phyloP scores from a whole-genome alignment of 2,888 invertebrate species.

The Orchesellides sinensis region DNA sequence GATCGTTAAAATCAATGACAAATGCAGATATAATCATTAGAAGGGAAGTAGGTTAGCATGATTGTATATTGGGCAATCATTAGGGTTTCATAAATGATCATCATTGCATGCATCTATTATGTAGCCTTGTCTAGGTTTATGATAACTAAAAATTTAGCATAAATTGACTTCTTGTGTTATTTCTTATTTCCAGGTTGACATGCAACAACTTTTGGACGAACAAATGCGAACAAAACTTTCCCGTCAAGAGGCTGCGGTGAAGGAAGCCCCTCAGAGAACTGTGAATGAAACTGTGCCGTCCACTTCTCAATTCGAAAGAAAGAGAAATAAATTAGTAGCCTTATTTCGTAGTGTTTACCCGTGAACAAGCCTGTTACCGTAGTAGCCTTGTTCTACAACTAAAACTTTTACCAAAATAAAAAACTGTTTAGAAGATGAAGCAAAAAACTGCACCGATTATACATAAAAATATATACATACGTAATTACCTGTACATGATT shows the following conservation, averaged over 20 bases:
- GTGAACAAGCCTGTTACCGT: conserved; percentile 18
- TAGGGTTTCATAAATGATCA: too few species aligned
- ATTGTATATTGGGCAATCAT: too few species aligned
- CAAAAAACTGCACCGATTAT: conserved; percentile 5
- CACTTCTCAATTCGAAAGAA: conserved; percentile 73
- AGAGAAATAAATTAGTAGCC: conserved; percentile 72
- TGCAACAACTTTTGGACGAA: conserved; percentile 94
- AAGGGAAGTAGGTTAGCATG: too few species aligned
- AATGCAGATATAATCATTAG: too few species aligned
- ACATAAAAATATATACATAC: not conserved
- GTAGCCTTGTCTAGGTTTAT: too few species aligned
- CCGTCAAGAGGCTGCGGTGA: conserved; percentile 75
- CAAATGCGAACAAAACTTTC: conserved; percentile 92
- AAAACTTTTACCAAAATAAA: too few species aligned
- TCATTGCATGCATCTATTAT: too few species aligned
- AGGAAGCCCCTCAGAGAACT: conserved; percentile 66
- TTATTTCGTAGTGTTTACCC: conserved; percentile 72
- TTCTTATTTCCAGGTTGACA: conserved; percentile 86
- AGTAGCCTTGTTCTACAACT: too few species aligned
- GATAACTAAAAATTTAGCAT: not conserved
- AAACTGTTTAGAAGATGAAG: not conserved
- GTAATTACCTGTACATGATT: conserved; percentile 21
- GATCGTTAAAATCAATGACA: too few species aligned
- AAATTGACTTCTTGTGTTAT: not conserved
- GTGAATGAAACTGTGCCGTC: conserved; percentile 69